Conservation (phyloP, 2,797 vertebrate species). For the Anolis apletophallus region DNA sequence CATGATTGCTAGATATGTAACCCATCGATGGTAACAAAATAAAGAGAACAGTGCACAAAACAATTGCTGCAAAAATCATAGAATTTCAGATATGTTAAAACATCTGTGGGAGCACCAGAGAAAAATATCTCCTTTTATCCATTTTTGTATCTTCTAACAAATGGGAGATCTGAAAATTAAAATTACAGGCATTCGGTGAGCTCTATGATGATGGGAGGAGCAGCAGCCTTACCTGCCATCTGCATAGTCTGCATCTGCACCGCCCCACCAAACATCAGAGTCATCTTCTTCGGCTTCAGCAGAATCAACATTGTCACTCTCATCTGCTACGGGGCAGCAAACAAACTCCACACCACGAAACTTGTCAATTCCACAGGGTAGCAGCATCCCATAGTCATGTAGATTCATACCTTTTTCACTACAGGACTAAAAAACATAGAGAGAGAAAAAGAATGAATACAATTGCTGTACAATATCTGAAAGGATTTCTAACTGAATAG, state of each 20-base stretch:
- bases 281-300: conserved; percentile 88
- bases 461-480: background rate
- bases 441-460: background rate
- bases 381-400: conserved; percentile 95
- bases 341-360: conserved; percentile 98
- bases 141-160: background rate
- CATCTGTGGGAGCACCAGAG: background rate
- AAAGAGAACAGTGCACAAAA: background rate
- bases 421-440: conserved; percentile 80
- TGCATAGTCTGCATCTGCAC: conserved; percentile 89
- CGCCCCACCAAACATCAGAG: conserved; percentile 98
- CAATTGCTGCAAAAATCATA: background rate
- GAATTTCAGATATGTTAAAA: background rate
- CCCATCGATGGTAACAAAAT: background rate
- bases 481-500: background rate
- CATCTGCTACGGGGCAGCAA: conserved; percentile 87
- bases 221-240: conserved; percentile 86
- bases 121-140: background rate
- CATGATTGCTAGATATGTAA: background rate
- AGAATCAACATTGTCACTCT: conserved; percentile 87
- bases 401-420: conserved; percentile 95
- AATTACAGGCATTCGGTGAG: background rate
- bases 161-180: background rate
- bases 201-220: background rate
- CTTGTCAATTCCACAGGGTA: conserved; percentile 95